phyloP scores from a whole-genome alignment of 2,797 vertebrate genomes.

The Falco berigora region DNA sequence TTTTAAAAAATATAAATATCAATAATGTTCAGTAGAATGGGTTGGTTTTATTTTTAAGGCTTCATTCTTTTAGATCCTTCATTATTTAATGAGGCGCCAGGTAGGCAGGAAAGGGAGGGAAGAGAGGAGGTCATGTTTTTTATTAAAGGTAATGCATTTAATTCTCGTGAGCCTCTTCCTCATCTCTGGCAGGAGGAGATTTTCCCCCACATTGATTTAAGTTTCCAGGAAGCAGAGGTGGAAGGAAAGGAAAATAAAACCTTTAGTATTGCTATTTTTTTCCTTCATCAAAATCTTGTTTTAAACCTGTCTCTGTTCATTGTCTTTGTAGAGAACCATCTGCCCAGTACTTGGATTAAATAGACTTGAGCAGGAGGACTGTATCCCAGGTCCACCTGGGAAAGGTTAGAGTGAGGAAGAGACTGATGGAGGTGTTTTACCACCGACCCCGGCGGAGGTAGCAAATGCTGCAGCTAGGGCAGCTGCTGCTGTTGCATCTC shows the following conservation, averaged over 20 bases:
- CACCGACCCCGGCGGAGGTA: conserved; percentile 39
- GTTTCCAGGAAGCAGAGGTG: neutral
- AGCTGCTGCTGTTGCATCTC: conserved; percentile 48
- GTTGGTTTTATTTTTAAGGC: conserved; percentile 70
- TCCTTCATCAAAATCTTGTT: conserved; percentile 36
- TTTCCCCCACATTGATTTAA: neutral
- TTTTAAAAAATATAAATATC: conserved; percentile 80
- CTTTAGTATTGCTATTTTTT: conserved; percentile 8
- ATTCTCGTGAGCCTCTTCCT: neutral
- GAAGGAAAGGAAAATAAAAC: conserved; percentile 20
- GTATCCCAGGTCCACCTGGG: neutral
- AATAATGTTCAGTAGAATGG: conserved; percentile 70
- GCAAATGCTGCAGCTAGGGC: conserved; percentile 32
- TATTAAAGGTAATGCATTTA: conserved; percentile 11
- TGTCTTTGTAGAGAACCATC: neutral
- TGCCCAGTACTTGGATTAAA: conserved; percentile 15
- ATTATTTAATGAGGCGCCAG: conserved; percentile 32
- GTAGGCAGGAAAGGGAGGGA: neutral
- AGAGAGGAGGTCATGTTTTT: neutral
- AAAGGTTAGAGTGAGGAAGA: conserved; percentile 80
- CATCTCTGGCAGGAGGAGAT: neutral
- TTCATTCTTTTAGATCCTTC: conserved; percentile 64
- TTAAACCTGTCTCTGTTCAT: neutral
- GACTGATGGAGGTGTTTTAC: conserved; percentile 16
- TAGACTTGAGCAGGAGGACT: neutral